phyloP scores from a whole-genome alignment of 2,888 invertebrate genomes.

The Eristalis tenax region DNA sequence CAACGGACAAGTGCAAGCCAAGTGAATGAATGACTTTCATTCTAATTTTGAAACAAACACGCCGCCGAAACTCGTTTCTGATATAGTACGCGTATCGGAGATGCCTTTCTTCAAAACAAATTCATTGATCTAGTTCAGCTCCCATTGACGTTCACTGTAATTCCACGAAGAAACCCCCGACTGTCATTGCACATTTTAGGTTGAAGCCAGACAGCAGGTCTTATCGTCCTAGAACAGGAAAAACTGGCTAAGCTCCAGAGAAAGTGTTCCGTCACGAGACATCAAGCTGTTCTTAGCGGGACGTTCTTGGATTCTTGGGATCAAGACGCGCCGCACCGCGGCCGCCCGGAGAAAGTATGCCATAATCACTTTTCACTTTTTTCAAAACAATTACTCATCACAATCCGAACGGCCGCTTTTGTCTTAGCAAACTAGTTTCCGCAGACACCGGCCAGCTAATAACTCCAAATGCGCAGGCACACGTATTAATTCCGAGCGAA shows the following conservation, averaged over 20 bases:
- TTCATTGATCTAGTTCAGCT: background rate
- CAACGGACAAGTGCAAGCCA: too few species aligned
- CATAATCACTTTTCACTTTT: conserved; percentile 63
- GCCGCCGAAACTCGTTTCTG: too few species aligned
- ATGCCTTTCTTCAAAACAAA: too few species aligned
- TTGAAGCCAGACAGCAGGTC: background rate
- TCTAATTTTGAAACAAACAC: too few species aligned
- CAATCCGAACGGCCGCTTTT: conserved; percentile 7
- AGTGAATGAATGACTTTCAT: too few species aligned
- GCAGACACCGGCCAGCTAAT: conserved; percentile 5
- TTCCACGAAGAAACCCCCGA: background rate
- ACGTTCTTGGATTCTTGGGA: conserved; percentile 42
- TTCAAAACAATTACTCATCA: conserved; percentile 54
- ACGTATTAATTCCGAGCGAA: conserved; percentile 30
- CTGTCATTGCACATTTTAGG: background rate
- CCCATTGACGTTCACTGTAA: background rate
- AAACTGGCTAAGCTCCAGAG: conserved; percentile 48
- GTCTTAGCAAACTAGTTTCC: conserved; percentile 30
- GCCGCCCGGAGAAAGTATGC: conserved; percentile 55
- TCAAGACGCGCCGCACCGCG: background rate
- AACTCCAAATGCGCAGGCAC: conserved; percentile 22
- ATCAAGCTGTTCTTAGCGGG: conserved; percentile 28
- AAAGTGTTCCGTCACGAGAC: conserved; percentile 49
- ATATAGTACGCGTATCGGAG: too few species aligned
- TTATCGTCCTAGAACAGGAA: background rate